Conservation (phyloP, 2,888 invertebrate genomes). For the Drosophila villosipedis region DNA sequence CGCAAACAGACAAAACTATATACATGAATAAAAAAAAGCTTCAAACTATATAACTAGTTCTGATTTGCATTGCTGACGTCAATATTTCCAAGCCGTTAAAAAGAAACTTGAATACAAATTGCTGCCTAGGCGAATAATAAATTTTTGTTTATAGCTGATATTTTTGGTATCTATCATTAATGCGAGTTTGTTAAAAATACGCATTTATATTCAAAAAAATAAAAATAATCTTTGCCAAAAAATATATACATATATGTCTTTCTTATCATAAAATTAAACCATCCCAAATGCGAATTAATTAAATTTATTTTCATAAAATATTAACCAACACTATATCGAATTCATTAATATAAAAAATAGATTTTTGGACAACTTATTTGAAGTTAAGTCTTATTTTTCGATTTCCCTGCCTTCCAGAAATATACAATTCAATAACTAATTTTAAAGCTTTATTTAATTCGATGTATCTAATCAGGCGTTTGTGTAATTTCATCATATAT, state of each 20-base stretch:
- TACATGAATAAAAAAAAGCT: background rate
- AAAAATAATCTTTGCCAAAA: background rate
- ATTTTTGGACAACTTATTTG: too few relatives aligned
- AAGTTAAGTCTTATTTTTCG: background rate
- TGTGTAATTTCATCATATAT: background rate
- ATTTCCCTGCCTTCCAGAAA: background rate
- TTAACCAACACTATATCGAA: background rate
- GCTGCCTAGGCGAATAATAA: background rate
- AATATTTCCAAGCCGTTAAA: background rate
- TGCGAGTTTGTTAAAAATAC: background rate
- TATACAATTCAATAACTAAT: background rate
- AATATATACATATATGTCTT: background rate
- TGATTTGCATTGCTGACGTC: constrained; percentile 23
- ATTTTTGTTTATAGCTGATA: background rate
- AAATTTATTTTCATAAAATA: background rate
- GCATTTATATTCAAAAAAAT: background rate
- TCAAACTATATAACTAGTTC: constrained; percentile 10
- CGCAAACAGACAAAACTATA: background rate
- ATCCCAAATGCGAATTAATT: background rate
- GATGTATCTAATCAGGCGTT: background rate
- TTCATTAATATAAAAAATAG: too few relatives aligned
- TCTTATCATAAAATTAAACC: background rate
- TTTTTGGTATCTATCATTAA: background rate
- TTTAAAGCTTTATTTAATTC: background rate
- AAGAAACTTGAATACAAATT: background rate